Evolutionary conservation across 1,140 invertebrate genomes (phyloP), one percentile per base, ranked within the genome.

Genomic region (Lerema accius): DNA sequence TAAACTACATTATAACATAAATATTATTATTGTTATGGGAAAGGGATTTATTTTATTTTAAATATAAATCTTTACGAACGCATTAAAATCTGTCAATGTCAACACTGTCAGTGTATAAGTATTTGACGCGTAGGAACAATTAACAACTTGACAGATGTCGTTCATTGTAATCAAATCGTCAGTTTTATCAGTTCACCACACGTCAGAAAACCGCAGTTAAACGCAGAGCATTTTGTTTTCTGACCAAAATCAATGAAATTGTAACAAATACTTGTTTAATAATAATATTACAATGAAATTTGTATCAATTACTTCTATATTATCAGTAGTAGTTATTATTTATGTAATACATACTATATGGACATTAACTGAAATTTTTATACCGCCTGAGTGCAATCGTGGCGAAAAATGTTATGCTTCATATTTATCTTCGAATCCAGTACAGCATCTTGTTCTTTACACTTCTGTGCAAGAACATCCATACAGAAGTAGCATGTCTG

Each of bases 261-360:
- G 42, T 19, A 26, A 26, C 16, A 9, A 48, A 37, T 37, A 11
- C n/a, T 37, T 1, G 2, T 11, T 37, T 37, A 37, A 19, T 50
- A 26, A 35, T 13, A 17, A 40, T 45, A 19, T 45, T 14, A 46
- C 46, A 51, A 55, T 91, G 89, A 89, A 88, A 72, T 89, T 79
- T 76, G 63, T 90, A 67, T 93, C 93, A 14, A 69, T 93, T 68
- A 92, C 86, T 53, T 69, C 93, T 13, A 85, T 96, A 51, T 71
- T 95, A 49, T 92, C 92, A 55, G 91, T 93, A 65, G 78, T 94
- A 67, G 95, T 96, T 88, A 74, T 95, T 32, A 93, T 89, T 4
- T 96, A 96, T 79, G 93, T 96, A 60, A 74, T 91, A 17, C 93
- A 96, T 82, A 95, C 95, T 14, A 93, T 96, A 74, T 96, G 94